These are phyloP conservation scores for Steinernema feltiae DNA, from an alignment of 1,140 invertebrate genomes.

Conservation along the genomic window DNA sequence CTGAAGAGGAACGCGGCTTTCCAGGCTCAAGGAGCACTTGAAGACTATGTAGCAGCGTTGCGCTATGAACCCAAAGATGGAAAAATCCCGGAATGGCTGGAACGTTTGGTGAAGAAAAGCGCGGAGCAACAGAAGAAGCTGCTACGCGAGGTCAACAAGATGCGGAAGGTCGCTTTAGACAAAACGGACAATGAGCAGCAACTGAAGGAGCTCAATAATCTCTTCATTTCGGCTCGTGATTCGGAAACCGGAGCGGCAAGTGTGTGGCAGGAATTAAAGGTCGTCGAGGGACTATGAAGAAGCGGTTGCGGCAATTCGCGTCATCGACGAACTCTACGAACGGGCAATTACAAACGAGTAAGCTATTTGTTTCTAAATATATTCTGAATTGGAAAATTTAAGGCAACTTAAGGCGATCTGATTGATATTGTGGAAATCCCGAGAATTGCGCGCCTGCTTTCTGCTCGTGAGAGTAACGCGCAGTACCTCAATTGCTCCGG, in stretches of 20 bases:
- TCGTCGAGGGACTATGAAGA: slow-evolving; percentile 54
- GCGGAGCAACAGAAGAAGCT: slow-evolving; percentile 58
- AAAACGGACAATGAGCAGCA: slow-evolving; percentile 56
- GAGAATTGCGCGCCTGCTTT: slow-evolving; percentile 48
- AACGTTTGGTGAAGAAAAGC: slow-evolving; percentile 43
- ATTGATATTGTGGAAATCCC: slow-evolving; percentile 50
- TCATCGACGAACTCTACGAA: slow-evolving; percentile 58
- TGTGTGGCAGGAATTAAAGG: slow-evolving; percentile 57
- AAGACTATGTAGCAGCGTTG: too few species aligned
- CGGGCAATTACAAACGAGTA: slow-evolving; percentile 58
- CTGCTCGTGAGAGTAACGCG: slow-evolving; percentile 31
- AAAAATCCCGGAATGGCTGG: slow-evolving; percentile 39
- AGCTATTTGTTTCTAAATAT: slow-evolving; percentile 28
- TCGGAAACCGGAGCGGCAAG: slow-evolving; percentile 65
- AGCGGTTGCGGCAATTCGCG: slow-evolving; percentile 53
- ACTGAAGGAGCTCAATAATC: slow-evolving; percentile 74
- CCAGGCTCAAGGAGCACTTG: too few species aligned
- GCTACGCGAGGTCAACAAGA: slow-evolving; percentile 60
- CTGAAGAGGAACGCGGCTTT: too few species aligned
- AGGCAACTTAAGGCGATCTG: slow-evolving; percentile 58
- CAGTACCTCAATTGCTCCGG: slow-evolving; percentile 56
- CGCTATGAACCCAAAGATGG: slow-evolving; percentile 76
- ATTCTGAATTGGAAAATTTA: slow-evolving; percentile 26
- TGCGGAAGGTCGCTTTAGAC: slow-evolving; percentile 61
- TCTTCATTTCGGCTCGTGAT: slow-evolving; percentile 81